Evolutionary conservation across 2,888 invertebrate species (phyloP), one percentile per base, ranked within the genome.

Genomic region (Nemotelus pantherinus): DNA sequence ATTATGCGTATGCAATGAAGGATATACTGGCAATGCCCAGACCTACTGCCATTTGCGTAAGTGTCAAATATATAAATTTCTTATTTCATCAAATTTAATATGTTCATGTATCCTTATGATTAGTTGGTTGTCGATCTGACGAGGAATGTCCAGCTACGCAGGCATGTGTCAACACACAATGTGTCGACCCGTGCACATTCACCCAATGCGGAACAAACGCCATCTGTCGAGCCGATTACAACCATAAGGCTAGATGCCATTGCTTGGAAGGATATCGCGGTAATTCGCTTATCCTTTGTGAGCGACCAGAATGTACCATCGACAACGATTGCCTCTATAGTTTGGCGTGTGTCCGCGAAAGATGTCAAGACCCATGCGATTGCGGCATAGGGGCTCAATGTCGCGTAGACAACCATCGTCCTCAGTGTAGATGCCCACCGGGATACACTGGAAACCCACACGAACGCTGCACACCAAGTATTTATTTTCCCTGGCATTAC

Each of bases 81-180:
- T 50, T 10, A 50, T 7, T 7, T 7, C 5, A 50, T 50, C 5
- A 50, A 50, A 50, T 7, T 50, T 50, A 50, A 50, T 7, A 50
- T 50, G 10, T 7, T 50, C 1, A 50, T 50, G 3, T 10, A 10
- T 57, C 57, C 25, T 3, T 78, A 80, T 79, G 88, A 89, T 68
- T 85, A 92, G 93, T 95, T 82, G 95, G 96, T 82, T 97, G 97
- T 83, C 92, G 94, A 82, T 92, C 92, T 68, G 94, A 96, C 84
- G 92, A 92, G 75, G 95, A 96, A 81, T 97, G 97, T 85, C 92
- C 94, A 3, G 89, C 93, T 72, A 92, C 91, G 64, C 93, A 95
- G 86, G 93, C 94, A 44, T 96, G 96, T 83, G 90, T 95, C 81
- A 93, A 95, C 83, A 91, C 92, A 79, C 91, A 94, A 83, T 96